phyloP scores from a whole-genome alignment of 2,797 vertebrate genomes.

The Pantherophis alleghaniensis region DNA sequence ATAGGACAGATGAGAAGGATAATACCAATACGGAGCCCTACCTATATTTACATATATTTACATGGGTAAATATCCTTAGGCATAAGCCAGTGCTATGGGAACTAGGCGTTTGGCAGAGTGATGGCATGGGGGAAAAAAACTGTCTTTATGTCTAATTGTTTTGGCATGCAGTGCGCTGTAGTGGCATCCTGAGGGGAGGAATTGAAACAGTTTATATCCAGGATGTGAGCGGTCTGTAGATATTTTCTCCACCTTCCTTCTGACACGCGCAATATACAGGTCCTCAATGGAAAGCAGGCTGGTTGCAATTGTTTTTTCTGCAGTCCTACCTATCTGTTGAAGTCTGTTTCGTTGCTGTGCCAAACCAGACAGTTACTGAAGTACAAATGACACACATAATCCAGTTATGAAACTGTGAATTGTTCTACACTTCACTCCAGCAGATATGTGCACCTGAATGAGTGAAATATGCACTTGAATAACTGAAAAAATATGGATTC shows the following conservation, averaged over 20 bases:
- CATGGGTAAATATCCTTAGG: not conserved
- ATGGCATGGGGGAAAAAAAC: not conserved
- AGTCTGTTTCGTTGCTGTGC: not conserved
- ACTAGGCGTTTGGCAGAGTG: not conserved
- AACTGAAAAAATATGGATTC: not conserved
- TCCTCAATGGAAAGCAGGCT: not conserved
- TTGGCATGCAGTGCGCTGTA: not conserved
- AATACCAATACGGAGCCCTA: not conserved
- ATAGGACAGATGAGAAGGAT: not conserved
- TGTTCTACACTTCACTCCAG: not conserved
- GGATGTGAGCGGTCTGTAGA: not conserved
- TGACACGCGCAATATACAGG: not conserved
- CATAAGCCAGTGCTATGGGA: not conserved
- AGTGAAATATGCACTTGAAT: not conserved
- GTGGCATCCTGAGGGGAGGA: not conserved
- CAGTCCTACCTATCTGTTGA: not conserved
- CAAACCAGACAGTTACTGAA: not conserved
- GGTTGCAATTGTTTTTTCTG: not conserved
- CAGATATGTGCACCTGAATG: not conserved
- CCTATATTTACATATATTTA: too few species aligned
- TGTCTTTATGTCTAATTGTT: not conserved
- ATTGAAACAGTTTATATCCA: not conserved
- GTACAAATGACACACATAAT: not conserved
- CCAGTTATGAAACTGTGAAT: not conserved
- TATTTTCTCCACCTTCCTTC: not conserved